A percentile compares a stretch with the other conserved stretches of the same genome.
phyloP scores from a whole-genome alignment of 2,113 vertebrate genomes.

The Megalops atlanticus region DNA sequence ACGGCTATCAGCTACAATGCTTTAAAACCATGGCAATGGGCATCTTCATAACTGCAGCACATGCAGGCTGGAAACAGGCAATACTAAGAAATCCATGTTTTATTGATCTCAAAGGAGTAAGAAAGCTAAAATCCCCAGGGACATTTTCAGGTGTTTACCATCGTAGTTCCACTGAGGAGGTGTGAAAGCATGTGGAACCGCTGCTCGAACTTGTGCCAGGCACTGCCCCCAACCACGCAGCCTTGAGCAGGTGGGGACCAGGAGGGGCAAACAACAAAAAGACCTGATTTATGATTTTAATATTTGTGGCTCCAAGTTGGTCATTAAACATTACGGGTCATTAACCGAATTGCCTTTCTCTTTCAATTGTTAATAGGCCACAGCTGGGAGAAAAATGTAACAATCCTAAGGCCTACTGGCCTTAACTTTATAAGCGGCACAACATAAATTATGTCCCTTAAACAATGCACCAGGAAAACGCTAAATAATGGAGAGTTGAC shows the following conservation, averaged over 20 bases:
- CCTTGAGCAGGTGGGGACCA: slow-evolving; percentile 18
- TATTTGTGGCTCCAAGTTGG: slow-evolving; percentile 27
- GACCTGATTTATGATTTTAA: slow-evolving; percentile 35
- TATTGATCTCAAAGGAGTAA: too few species aligned
- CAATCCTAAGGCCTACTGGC: slow-evolving; percentile 6
- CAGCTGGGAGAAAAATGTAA: slow-evolving; percentile 17
- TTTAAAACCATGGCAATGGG: background rate
- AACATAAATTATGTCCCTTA: slow-evolving; percentile 15
- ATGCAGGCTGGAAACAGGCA: too few species aligned
- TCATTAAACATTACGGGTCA: slow-evolving; percentile 25
- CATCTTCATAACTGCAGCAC: background rate
- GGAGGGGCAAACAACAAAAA: slow-evolving; percentile 7
- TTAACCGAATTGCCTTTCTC: slow-evolving; percentile 27
- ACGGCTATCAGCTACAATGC: background rate
- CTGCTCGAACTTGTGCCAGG: slow-evolving; percentile 59
- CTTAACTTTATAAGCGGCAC: slow-evolving; percentile 12
- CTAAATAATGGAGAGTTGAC: background rate
- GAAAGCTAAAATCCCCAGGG: background rate
- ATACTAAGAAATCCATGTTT: too few species aligned
- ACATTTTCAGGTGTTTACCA: slow-evolving; percentile 55
- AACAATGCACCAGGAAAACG: background rate
- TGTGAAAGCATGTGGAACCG: slow-evolving; percentile 60
- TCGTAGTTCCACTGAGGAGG: slow-evolving; percentile 54
- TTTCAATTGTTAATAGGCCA: slow-evolving; percentile 10
- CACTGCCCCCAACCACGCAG: slow-evolving; percentile 55